Evolutionary conservation across 2,797 vertebrate genomes (phyloP).

Genomic region (Mionectes olivaceus): DNA sequence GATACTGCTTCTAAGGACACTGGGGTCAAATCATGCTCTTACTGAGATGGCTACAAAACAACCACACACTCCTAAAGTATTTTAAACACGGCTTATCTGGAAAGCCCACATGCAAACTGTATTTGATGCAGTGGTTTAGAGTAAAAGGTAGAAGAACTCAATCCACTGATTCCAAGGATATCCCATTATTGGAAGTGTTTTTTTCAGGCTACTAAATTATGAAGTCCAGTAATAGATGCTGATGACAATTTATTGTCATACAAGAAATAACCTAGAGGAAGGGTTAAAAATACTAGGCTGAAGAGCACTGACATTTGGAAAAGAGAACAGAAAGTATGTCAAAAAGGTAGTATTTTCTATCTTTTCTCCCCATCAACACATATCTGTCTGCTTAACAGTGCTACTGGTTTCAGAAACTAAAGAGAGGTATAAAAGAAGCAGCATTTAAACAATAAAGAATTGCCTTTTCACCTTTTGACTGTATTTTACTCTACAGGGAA

Average conservation of each 20-base stretch:
- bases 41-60: neutral
- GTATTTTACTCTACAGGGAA: constrained; percentile 13
- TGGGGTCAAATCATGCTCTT: neutral
- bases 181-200: neutral
- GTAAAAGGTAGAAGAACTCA: neutral
- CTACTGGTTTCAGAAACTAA: neutral
- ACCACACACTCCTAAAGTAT: neutral
- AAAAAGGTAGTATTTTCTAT: neutral
- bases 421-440: neutral
- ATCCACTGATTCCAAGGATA: neutral
- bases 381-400: neutral
- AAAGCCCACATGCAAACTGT: neutral
- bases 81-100: neutral
- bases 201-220: neutral
- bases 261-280: neutral
- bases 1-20: neutral
- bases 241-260: neutral
- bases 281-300: neutral
- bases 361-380: neutral
- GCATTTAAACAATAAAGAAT: constrained; percentile 5
- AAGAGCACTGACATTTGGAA: neutral
- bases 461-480: neutral
- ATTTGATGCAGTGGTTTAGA: neutral
- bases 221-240: neutral
- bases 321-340: neutral